phyloP scores from a whole-genome alignment of 2,888 invertebrate genomes.

The Rotaria sp. region DNA sequence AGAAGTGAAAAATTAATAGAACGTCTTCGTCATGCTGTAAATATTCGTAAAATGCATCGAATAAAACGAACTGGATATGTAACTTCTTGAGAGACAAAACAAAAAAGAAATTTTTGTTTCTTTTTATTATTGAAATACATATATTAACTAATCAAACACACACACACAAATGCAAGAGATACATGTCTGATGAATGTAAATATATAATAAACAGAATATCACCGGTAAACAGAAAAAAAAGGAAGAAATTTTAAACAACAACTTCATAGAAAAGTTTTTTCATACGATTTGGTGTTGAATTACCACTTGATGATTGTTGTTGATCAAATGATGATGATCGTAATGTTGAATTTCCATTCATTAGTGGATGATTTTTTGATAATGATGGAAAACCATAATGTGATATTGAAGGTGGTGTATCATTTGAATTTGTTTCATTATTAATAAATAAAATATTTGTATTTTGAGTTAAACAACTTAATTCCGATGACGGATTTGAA shows the following conservation, averaged over 20 bases:
- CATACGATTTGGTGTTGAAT: constrained; percentile 19
- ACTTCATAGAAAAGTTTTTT: constrained; percentile 28
- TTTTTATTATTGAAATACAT: background rate
- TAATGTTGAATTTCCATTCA: background rate
- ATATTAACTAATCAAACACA: constrained; percentile 5
- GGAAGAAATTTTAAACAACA: background rate
- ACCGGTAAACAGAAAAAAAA: background rate
- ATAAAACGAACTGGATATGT: background rate
- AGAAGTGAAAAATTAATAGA: background rate
- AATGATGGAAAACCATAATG: constrained; percentile 22
- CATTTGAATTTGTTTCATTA: background rate
- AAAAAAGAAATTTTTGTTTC: background rate
- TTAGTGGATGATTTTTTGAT: background rate
- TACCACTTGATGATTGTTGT: background rate
- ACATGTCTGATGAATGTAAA: constrained; percentile 11
- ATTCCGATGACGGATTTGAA: constrained; percentile 14
- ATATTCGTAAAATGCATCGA: background rate
- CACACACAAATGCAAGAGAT: constrained; percentile 5
- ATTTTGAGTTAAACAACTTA: constrained; percentile 27
- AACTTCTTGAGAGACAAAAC: background rate
- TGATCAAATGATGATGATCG: background rate
- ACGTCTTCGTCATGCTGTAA: background rate
- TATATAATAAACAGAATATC: background rate
- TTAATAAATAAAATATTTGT: background rate
- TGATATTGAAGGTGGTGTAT: background rate